phyloP scores from a whole-genome alignment of 1,140 invertebrate genomes.

The Ptiloglossa arizonensis region DNA sequence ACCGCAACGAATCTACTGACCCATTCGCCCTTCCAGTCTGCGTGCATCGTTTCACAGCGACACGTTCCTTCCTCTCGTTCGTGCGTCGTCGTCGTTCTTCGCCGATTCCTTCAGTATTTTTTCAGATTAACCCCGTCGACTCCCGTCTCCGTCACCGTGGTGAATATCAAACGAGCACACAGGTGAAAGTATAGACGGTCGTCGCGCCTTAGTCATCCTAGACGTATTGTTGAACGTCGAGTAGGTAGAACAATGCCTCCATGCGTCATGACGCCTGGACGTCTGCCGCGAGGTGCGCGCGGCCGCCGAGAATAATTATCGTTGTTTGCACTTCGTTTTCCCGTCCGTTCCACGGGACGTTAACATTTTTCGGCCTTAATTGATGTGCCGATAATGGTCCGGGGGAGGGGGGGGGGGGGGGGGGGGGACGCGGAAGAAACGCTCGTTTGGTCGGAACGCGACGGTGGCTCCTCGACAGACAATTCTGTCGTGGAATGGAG shows the following conservation, averaged over 20 bases:
- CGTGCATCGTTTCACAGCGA: background rate
- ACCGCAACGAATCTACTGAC: constrained; percentile 39
- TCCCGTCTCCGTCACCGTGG: background rate
- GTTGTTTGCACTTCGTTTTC: constrained; percentile 55
- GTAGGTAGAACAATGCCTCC: constrained; percentile 62
- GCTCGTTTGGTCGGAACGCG: background rate
- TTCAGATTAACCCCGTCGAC: constrained; percentile 44
- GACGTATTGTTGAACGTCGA: constrained; percentile 47
- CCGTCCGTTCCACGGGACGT: constrained; percentile 26
- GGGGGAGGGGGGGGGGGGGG: background rate
- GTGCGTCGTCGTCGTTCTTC: constrained; percentile 46
- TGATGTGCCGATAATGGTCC: constrained; percentile 56
- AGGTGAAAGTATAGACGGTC: constrained; percentile 58
- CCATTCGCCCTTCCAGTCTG: constrained; percentile 17
- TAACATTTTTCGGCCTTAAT: constrained; percentile 52
- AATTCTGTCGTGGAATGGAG: too few species aligned
- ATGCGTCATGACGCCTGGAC: constrained; percentile 57
- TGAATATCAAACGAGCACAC: constrained; percentile 55
- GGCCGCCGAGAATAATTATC: constrained; percentile 53
- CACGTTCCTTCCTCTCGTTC: background rate
- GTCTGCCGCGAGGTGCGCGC: constrained; percentile 28
- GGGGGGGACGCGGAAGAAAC: background rate
- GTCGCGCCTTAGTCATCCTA: constrained; percentile 60
- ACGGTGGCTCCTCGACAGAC: too few species aligned
- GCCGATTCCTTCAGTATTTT: constrained; percentile 43